Percentiles rank a stretch among this genome's conserved stretches.
Conservation (phyloP, 2,888 invertebrate genomes). For the Pseudanteris insignis region DNA sequence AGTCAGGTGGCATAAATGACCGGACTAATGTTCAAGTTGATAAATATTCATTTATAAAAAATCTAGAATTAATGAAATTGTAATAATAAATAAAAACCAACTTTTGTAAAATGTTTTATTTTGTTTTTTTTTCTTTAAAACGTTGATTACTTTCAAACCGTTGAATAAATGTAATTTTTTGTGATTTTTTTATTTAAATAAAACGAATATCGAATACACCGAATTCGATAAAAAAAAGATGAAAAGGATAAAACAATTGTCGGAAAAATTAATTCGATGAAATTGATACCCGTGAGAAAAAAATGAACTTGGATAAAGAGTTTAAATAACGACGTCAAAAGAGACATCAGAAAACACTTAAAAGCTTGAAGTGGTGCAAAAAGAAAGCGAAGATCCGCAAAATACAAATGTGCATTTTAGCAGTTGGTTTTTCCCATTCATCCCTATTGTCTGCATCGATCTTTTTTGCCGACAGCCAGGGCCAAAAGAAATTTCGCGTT, state of each 20-base stretch:
- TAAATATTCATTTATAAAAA: no score
- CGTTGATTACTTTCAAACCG: no score
- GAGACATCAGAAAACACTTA: conserved; percentile 44
- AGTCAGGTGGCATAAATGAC: no score
- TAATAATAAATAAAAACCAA: no score
- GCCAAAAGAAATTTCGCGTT: conserved; percentile 27
- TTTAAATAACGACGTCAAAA: conserved; percentile 10
- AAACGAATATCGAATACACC: no score
- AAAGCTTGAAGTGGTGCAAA: conserved; percentile 23
- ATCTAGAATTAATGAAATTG: no score
- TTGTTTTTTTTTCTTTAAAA: no score
- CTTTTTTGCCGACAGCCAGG: conserved; percentile 1
- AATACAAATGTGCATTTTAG: conserved; percentile 29
- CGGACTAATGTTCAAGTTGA: no score
- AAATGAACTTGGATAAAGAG: conserved; percentile 12
- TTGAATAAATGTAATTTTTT: no score
- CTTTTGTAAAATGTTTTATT: no score
- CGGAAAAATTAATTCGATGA: conserved; percentile 15
- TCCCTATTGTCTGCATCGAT: conserved; percentile 4
- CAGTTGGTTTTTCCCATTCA: conserved; percentile 14
- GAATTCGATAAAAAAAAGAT: no score
- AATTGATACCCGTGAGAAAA: conserved; percentile 14
- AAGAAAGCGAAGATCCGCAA: conserved; percentile 18
- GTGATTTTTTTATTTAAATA: no score
- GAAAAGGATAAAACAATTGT: neutral